Conservation (phyloP, 2,113 vertebrate genomes). For the Ammospiza caudacuta region DNA sequence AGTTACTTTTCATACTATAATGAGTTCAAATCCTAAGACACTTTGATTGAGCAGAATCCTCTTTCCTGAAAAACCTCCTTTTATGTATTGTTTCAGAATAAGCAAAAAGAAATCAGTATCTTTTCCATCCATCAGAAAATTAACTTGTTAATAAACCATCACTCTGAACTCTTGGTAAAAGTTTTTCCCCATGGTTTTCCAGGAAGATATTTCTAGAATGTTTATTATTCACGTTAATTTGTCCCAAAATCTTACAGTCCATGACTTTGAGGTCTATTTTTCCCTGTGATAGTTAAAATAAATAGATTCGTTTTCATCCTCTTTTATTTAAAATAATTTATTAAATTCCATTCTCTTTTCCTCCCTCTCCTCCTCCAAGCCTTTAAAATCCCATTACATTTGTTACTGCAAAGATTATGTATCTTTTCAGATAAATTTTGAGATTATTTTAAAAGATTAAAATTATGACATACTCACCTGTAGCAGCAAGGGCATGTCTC, state of each 20-base stretch:
- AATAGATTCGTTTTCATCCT: background rate
- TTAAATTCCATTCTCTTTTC: background rate
- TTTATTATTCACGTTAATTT: background rate
- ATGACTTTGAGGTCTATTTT: background rate
- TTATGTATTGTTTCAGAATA: background rate
- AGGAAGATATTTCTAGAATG: background rate
- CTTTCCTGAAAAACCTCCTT: background rate
- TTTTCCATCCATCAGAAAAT: background rate
- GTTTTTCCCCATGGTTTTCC: background rate
- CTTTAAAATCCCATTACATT: background rate
- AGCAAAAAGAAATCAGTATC: background rate
- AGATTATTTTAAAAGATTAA: background rate
- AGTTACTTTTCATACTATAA: background rate
- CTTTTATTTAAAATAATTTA: no score
- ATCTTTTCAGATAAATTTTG: background rate
- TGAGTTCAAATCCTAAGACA: background rate
- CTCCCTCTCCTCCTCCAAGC: background rate
- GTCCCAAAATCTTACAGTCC: background rate
- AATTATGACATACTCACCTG: conserved; percentile 74
- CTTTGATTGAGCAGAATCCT: background rate
- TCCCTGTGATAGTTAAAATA: background rate
- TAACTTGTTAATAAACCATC: background rate
- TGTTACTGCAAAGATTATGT: background rate
- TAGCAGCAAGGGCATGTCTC: conserved; percentile 87
- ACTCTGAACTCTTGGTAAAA: background rate